Evolutionary conservation across 2,797 vertebrate species (phyloP).

Genomic region (Rhodeus uyekii): DNA sequence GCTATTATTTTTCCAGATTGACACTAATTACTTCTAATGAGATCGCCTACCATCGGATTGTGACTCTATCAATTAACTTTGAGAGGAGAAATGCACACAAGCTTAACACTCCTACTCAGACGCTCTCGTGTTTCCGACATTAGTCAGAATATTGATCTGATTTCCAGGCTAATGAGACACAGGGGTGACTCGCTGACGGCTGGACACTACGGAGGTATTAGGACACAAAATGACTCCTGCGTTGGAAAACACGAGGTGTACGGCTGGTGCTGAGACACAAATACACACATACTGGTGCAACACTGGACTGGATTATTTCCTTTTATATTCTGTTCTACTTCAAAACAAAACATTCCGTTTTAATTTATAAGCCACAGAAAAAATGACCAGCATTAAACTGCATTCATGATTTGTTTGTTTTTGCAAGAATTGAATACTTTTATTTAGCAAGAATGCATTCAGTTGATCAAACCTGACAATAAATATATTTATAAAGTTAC

Average conservation of each 20-base stretch:
- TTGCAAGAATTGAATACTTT: not conserved
- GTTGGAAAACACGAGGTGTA: constrained; percentile 25
- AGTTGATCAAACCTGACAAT: not conserved
- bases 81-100: constrained; percentile 21
- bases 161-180: constrained; percentile 32
- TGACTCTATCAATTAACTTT: constrained; percentile 39
- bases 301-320: not conserved
- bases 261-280: not conserved
- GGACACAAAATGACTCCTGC: constrained; percentile 33
- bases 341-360: not conserved
- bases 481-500: not conserved
- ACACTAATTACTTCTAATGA: constrained; percentile 42
- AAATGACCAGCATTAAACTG: not conserved
- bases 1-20: constrained; percentile 39
- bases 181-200: constrained; percentile 40
- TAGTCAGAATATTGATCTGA: constrained; percentile 46
- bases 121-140: constrained; percentile 19
- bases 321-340: not conserved
- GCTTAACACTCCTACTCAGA: not conserved
- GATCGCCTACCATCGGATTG: constrained; percentile 33
- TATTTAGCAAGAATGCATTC: not conserved
- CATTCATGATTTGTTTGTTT: not conserved
- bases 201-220: constrained; percentile 41
- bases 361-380: not conserved
- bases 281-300: not conserved